Evolutionary conservation across 2,888 invertebrate genomes (phyloP).

Genomic region (Erebia aethiops): DNA sequence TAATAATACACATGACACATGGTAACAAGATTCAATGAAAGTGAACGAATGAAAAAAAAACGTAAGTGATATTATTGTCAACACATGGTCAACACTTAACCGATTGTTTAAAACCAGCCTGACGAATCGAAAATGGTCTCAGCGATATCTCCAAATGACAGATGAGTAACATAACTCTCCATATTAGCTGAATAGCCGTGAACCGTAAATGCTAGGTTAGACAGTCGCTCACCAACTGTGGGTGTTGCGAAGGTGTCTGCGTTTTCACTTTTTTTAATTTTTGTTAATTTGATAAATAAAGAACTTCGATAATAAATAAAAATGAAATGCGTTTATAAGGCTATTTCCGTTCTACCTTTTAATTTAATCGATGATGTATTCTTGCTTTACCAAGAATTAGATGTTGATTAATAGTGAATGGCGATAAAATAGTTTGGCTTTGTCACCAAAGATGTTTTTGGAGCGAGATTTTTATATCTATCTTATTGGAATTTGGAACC

Average conservation of each 20-base stretch:
- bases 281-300: conserved; percentile 45
- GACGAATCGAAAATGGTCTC: conserved; percentile 29
- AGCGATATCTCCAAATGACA: conserved; percentile 35
- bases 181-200: conserved; percentile 41
- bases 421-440: too few species aligned
- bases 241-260: conserved; percentile 58
- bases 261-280: conserved; percentile 57
- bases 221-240: conserved; percentile 37
- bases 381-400: neutral
- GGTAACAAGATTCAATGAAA: neutral
- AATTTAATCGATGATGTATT: neutral
- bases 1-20: too few species aligned
- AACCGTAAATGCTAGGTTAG: conserved; percentile 41
- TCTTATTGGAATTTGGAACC: too few species aligned
- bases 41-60: neutral
- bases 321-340: conserved; percentile 16
- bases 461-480: too few species aligned
- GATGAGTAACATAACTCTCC: conserved; percentile 24
- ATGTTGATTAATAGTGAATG: too few species aligned
- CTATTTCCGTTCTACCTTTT: conserved; percentile 21
- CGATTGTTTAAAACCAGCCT: conserved; percentile 27
- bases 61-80: conserved; percentile 21
- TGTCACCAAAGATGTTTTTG: too few species aligned
- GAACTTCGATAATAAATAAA: conserved; percentile 17
- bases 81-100: conserved; percentile 16